phyloP scores from a whole-genome alignment of 1,140 invertebrate species.

The Cryptotermes secundus region DNA sequence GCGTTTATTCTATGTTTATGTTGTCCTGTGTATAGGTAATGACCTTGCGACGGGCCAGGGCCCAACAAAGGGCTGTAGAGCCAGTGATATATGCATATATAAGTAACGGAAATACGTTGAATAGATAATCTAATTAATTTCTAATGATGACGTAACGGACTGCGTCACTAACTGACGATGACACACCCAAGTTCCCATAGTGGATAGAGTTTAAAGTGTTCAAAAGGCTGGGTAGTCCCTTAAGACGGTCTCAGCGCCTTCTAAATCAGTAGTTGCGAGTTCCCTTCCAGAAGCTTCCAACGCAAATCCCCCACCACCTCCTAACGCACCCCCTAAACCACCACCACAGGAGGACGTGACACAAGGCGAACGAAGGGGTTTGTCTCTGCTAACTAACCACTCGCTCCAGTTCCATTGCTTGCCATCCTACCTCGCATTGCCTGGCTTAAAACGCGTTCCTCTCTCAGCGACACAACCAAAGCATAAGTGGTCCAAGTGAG shows the following conservation, averaged over 20 bases:
- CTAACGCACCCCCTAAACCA: conserved; percentile 6
- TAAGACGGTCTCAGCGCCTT: not conserved
- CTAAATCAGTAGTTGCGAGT: conserved; percentile 1
- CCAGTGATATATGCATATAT: no score
- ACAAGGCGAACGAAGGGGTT: not conserved
- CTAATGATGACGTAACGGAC: no score
- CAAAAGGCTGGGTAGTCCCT: not conserved
- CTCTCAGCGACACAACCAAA: not conserved
- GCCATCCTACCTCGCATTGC: not conserved
- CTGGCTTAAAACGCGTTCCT: conserved; percentile 5
- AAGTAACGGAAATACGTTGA: no score
- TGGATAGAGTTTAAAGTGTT: no score
- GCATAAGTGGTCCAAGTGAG: not conserved
- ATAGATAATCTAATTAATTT: no score
- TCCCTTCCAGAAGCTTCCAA: not conserved
- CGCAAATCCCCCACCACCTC: not conserved
- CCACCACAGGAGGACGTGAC: not conserved
- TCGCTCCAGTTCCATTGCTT: not conserved
- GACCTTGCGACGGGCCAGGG: no score
- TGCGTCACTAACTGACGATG: no score
- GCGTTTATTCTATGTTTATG: no score
- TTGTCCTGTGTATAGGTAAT: no score
- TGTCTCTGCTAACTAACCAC: not conserved
- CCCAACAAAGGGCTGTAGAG: no score
- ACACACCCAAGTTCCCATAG: no score